These are phyloP conservation scores for Nasonia giraulti DNA, from an alignment of 1,140 invertebrate species.

Conservation along the genomic window DNA sequence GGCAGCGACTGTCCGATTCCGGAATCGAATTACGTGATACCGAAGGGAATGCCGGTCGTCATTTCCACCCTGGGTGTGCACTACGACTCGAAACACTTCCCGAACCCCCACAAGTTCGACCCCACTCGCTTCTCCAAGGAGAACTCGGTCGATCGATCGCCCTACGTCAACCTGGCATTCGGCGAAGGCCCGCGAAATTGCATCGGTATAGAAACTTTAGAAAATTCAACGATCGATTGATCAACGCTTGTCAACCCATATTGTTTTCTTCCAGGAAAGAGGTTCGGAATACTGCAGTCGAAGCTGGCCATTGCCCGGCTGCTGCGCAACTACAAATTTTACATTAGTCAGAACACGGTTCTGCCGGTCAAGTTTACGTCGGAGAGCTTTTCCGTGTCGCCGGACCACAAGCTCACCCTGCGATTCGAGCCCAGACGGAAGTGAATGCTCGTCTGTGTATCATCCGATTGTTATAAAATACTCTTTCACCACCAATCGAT, in stretches of 20 bases:
- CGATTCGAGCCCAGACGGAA: not conserved
- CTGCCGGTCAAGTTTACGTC: not conserved
- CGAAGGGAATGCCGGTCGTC: slow-evolving; percentile 57
- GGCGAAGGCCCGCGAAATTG: slow-evolving; percentile 77
- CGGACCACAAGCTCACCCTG: not conserved
- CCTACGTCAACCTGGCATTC: slow-evolving; percentile 74
- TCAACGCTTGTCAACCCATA: not conserved
- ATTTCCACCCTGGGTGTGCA: slow-evolving; percentile 61
- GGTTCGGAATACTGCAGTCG: not conserved
- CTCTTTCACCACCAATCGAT: too few relatives aligned
- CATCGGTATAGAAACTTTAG: slow-evolving; percentile 65
- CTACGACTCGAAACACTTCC: slow-evolving; percentile 71
- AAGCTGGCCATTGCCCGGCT: slow-evolving; percentile 4
- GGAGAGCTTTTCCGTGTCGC: not conserved
- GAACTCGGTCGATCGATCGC: slow-evolving; percentile 64
- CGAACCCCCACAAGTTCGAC: slow-evolving; percentile 77
- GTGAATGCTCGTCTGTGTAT: not conserved
- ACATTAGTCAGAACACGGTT: not conserved
- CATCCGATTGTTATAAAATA: too few relatives aligned
- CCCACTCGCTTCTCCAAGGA: slow-evolving; percentile 76
- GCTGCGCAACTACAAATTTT: not conserved
- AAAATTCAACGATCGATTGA: not conserved
- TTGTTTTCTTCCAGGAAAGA: slow-evolving; percentile 6
- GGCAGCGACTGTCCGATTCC: slow-evolving; percentile 17
- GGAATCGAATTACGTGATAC: slow-evolving; percentile 46